Base-by-base conservation (phyloP, 2,113 vertebrate genomes). In the Pontoporia blainvillei region DNA sequence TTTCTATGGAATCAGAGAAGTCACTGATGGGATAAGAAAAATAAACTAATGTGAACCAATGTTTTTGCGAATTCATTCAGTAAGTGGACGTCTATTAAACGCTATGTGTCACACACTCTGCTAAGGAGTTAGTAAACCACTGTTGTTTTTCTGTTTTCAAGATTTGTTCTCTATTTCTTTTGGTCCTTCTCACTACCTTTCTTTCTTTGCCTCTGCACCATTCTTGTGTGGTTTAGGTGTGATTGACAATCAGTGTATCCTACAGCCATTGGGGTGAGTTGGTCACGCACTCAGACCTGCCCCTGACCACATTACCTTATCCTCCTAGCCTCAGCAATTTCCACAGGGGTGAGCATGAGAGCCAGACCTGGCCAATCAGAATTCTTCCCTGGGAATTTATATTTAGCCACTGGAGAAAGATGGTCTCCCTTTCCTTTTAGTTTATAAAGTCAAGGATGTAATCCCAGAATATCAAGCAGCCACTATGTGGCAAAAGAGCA, bases 261-360 rank as follows among this genome's bases (percentile, higher is more conserved):
- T n/a, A 12, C 4, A 71, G 57, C 31, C 21, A 36, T 7, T 71
- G 31, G 14, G 0, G 25, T 75, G 66, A 41, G 12, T 10, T 18
- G 1, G 23, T 73, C 29, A 8, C n/a, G 89, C 44, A 73, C 27
- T 0, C 20, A 41, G 6, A 67, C 2, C 36, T 79, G 2, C 36
- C 3, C 9, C 25, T 9, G 72, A 18, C 4, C 10, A 7, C n/a
- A 6, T 18, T 17, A 10, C 1, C 27, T 36, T 31, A 1, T 62
- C 18, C 1, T 25, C 20, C 39, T 41, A 59, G 41, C 13, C 5
- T 66, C 31, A 86, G n/a, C 0, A 34, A 76, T 10, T 12, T 23
- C 10, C 73, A 13, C 18, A 11, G 1, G 11, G 5, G 5, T 64
- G 17, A 67, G 3, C 14, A 18, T 72, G 76, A 23, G 52, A 61